These are phyloP conservation scores for Callopanchax toddi DNA, from an alignment of 2,113 vertebrate species.

Conservation along the genomic window DNA sequence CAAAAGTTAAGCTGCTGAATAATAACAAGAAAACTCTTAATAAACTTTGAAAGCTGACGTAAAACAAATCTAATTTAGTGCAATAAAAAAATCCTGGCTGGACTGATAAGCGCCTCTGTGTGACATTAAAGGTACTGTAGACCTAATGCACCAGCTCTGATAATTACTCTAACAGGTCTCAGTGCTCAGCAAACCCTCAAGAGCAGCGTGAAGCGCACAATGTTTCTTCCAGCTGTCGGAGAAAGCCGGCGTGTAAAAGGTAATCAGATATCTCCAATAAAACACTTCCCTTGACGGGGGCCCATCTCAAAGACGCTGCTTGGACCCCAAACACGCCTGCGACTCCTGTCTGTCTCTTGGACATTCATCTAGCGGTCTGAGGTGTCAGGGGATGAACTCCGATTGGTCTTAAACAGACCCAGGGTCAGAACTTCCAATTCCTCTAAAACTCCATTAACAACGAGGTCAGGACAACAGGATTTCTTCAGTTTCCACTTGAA, in stretches of 20 bases:
- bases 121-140: too few relatives aligned
- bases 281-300: slow-evolving; percentile 37
- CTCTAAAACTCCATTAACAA: slow-evolving; percentile 40
- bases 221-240: slow-evolving; percentile 47
- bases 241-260: slow-evolving; percentile 36
- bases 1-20: slow-evolving; percentile 5
- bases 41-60: not conserved
- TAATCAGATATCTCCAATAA: slow-evolving; percentile 65
- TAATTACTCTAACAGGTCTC: slow-evolving; percentile 5
- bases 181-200: slow-evolving; percentile 22
- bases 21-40: not conserved
- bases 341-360: slow-evolving; percentile 7
- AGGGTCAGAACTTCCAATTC: slow-evolving; percentile 68
- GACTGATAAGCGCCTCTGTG: too few relatives aligned
- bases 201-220: slow-evolving; percentile 22
- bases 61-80: not conserved
- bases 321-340: slow-evolving; percentile 44
- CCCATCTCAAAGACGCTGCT: slow-evolving; percentile 42
- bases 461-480: slow-evolving; percentile 31
- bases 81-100: not conserved
- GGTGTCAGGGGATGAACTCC: slow-evolving; percentile 37
- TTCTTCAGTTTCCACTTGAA: slow-evolving; percentile 63
- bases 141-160: slow-evolving; percentile 1
- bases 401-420: slow-evolving; percentile 36
- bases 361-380: slow-evolving; percentile 14